phyloP scores from a whole-genome alignment of 2,113 vertebrate genomes.

The Abramis brama region DNA sequence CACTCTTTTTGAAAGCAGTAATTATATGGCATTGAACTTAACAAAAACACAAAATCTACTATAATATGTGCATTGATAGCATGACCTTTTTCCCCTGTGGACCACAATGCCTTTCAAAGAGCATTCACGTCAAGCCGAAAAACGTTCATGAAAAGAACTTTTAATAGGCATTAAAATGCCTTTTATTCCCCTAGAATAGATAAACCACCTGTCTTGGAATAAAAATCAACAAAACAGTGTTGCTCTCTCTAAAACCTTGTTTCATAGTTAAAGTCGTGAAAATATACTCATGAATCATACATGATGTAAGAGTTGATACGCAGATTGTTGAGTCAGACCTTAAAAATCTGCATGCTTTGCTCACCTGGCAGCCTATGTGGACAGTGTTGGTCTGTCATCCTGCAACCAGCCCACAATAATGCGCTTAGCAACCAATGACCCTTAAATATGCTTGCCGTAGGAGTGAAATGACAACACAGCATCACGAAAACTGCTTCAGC shows the following conservation, averaged over 20 bases:
- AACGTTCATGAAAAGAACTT: not conserved
- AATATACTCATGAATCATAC: not conserved
- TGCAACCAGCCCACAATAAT: slow-evolving; percentile 43
- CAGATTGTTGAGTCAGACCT: not conserved
- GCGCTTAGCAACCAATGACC: slow-evolving; percentile 49
- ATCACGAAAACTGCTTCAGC: not conserved
- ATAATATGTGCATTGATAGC: not conserved
- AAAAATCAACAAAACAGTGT: not conserved
- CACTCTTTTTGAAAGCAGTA: not conserved
- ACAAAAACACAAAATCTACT: not conserved
- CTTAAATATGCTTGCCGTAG: slow-evolving; percentile 49
- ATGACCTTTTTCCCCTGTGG: not conserved
- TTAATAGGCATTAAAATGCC: not conserved
- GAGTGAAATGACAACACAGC: slow-evolving; percentile 35
- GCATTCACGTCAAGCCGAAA: not conserved
- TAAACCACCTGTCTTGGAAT: not conserved
- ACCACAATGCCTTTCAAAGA: slow-evolving; percentile 7
- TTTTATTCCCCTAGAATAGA: not conserved
- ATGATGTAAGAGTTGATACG: not conserved
- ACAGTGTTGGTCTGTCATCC: not conserved
- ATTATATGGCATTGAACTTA: not conserved
- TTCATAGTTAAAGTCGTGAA: not conserved
- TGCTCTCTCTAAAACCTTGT: not conserved
- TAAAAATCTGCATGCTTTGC: not conserved
- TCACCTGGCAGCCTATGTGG: not conserved